A percentile compares a stretch with the other conserved stretches of the same genome.
Conservation (phyloP, 2,113 vertebrate species). For the Istiophorus platypterus region DNA sequence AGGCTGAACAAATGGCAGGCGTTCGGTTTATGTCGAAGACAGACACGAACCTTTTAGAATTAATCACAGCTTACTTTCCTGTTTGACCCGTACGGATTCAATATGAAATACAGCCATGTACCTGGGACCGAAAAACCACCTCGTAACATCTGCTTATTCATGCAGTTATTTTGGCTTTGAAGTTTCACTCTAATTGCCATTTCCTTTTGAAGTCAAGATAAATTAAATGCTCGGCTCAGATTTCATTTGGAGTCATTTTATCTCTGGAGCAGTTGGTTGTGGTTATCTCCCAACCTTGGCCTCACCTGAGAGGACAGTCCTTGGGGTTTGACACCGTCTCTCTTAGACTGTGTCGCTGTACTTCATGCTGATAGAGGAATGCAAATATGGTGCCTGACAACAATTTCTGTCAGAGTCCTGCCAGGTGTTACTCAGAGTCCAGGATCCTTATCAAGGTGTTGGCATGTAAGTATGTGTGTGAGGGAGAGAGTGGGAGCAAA, state of each 20-base stretch:
- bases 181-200: slow-evolving; percentile 59
- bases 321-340: slow-evolving; percentile 37
- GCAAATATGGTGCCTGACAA: slow-evolving; percentile 59
- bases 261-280: slow-evolving; percentile 52
- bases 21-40: not conserved
- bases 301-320: slow-evolving; percentile 52
- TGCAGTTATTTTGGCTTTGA: slow-evolving; percentile 64
- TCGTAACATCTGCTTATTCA: slow-evolving; percentile 52
- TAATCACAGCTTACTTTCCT: not conserved
- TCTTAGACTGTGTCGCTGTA: slow-evolving; percentile 45
- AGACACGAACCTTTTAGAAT: not conserved
- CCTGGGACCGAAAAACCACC: slow-evolving; percentile 19
- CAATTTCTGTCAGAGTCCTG: slow-evolving; percentile 50
- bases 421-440: slow-evolving; percentile 59
- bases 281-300: slow-evolving; percentile 58
- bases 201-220: slow-evolving; percentile 69
- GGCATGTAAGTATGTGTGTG: slow-evolving; percentile 22
- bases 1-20: not conserved
- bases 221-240: slow-evolving; percentile 57
- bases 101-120: slow-evolving; percentile 16
- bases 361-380: slow-evolving; percentile 59
- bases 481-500: slow-evolving; percentile 1
- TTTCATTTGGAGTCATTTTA: slow-evolving; percentile 60
- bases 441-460: slow-evolving; percentile 56
- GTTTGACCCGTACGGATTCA: slow-evolving; percentile 25